Percentiles rank a stretch among this genome's conserved stretches.
These are phyloP conservation scores for Pogonognathellus flavescens DNA, from an alignment of 1,140 invertebrate genomes.

Conservation along the genomic window DNA sequence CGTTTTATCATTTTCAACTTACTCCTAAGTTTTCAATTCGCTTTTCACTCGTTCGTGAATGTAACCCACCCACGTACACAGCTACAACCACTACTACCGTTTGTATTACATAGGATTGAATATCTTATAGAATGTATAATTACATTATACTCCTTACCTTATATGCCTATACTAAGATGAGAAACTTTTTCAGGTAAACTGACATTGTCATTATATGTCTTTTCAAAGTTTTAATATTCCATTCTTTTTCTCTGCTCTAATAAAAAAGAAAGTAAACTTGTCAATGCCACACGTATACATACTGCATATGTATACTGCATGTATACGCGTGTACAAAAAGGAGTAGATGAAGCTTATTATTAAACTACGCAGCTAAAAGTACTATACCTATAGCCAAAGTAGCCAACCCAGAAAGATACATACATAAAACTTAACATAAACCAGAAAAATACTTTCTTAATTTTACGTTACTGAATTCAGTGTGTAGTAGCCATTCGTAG, in stretches of 20 bases:
- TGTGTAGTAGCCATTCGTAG: background rate
- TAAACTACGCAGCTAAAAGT: too few species aligned
- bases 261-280: background rate
- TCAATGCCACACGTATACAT: too few species aligned
- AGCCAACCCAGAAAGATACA: too few species aligned
- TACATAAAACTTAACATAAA: too few species aligned
- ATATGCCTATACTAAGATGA: background rate
- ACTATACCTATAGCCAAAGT: too few species aligned
- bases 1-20: conserved; percentile 1
- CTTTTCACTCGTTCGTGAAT: background rate
- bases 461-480: background rate
- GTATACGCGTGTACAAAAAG: too few species aligned
- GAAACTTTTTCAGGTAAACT: background rate
- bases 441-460: background rate
- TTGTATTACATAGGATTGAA: too few species aligned
- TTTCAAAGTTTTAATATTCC: conserved; percentile 13
- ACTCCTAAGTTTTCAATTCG: background rate
- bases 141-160: too few species aligned
- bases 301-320: too few species aligned
- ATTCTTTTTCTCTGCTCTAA: background rate
- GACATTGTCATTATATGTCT: background rate
- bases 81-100: background rate
- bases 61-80: background rate
- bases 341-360: too few species aligned
- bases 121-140: too few species aligned